Percentiles rank a stretch among this genome's conserved stretches.
phyloP scores from a whole-genome alignment of 53 echinoderm and acorn worm species.

The Hippasteria phrygiana region DNA sequence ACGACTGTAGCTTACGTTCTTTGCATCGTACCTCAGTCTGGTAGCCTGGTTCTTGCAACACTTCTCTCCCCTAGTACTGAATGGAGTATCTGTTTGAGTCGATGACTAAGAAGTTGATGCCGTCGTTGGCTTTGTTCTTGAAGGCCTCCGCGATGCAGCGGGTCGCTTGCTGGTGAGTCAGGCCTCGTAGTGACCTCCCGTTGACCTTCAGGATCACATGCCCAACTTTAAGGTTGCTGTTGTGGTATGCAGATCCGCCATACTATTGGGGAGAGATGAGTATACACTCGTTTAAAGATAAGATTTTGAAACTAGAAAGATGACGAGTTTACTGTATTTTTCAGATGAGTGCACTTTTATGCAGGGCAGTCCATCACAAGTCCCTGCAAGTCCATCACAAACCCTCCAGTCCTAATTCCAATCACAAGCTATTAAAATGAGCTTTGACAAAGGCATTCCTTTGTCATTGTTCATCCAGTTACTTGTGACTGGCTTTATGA shows the following conservation, averaged over 20 bases:
- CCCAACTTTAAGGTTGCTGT: slow-evolving; percentile 85
- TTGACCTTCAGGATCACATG: slow-evolving; percentile 95
- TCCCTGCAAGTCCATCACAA: no score
- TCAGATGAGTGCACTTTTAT: no score
- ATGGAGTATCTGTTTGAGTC: slow-evolving; percentile 85
- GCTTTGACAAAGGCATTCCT: no score
- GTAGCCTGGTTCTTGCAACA: background rate
- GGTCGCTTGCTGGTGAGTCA: slow-evolving; percentile 82
- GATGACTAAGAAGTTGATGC: slow-evolving; percentile 82
- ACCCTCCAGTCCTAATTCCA: no score
- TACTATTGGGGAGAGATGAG: slow-evolving; percentile 58
- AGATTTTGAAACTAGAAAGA: background rate
- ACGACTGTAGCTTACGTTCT: background rate
- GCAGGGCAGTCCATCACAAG: no score
- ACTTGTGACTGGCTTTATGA: no score
- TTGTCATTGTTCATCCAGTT: no score
- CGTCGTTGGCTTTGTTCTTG: slow-evolving; percentile 79
- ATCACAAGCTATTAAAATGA: no score
- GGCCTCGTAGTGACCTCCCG: slow-evolving; percentile 76
- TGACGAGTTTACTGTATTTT: no score
- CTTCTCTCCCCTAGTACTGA: slow-evolving; percentile 55
- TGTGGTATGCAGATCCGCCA: slow-evolving; percentile 90
- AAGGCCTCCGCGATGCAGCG: slow-evolving; percentile 87
- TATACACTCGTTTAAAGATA: background rate
- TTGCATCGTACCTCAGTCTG: background rate